Evolutionary conservation across 2,113 vertebrate species (phyloP).

Genomic region (Prunella fulvescens): DNA sequence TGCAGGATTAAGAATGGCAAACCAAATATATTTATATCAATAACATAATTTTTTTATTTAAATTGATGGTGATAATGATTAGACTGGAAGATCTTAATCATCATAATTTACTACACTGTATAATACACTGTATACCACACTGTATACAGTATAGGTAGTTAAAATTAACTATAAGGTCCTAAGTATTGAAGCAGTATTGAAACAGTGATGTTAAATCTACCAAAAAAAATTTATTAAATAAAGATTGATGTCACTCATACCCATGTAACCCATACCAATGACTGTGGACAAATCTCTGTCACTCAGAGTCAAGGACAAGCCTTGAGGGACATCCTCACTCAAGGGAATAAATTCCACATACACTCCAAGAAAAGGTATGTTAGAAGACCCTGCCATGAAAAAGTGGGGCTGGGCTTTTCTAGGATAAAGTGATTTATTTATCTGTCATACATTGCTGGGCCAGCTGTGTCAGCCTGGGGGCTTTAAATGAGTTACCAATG

Average conservation of each 20-base stretch:
- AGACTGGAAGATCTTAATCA: not conserved
- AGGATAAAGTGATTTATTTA: not conserved
- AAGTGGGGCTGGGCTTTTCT: not conserved
- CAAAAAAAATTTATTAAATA: not conserved
- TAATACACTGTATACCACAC: too few species aligned
- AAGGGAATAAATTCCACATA: not conserved
- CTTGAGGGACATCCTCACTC: not conserved
- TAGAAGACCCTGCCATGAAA: not conserved
- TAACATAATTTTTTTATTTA: not conserved
- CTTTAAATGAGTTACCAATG: not conserved
- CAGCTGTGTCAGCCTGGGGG: not conserved
- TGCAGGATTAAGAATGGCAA: not conserved
- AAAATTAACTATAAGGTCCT: not conserved
- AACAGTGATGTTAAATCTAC: not conserved
- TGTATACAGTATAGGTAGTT: not conserved
- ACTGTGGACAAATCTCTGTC: not conserved
- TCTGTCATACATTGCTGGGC: fast-evolving
- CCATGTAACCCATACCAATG: not conserved
- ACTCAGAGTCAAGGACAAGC: not conserved
- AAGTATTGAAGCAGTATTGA: not conserved
- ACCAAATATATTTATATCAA: not conserved
- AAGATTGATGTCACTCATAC: not conserved
- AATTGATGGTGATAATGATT: not conserved
- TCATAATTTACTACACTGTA: not conserved
- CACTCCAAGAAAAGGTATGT: not conserved